These are phyloP conservation scores for Marisa cornuarietis DNA, from an alignment of 1,140 invertebrate species.

Conservation along the genomic window DNA sequence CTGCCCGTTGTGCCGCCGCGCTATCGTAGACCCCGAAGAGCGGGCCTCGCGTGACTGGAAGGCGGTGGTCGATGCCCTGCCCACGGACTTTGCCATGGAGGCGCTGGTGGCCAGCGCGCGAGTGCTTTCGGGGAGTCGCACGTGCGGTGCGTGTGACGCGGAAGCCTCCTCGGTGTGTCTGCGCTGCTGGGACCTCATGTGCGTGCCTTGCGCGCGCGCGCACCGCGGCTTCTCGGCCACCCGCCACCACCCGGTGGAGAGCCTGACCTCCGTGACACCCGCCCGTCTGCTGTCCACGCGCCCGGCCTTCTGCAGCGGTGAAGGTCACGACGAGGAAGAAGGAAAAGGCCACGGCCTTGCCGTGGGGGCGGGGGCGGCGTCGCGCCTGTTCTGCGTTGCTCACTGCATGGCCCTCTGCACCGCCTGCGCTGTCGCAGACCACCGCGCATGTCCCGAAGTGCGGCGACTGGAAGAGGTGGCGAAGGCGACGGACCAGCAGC, in stretches of 20 bases:
- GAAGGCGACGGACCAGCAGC: background rate
- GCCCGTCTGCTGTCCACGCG: background rate
- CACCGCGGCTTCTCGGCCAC: background rate
- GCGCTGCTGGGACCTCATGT: constrained; percentile 9
- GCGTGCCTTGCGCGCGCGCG: background rate
- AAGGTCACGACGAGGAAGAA: background rate
- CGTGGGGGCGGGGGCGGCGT: too few relatives aligned
- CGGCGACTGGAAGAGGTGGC: background rate
- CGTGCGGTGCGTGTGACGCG: background rate
- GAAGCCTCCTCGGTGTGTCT: constrained; percentile 9
- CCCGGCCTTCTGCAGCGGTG: background rate
- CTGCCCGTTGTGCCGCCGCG: constrained; percentile 4
- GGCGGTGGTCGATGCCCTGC: constrained; percentile 1
- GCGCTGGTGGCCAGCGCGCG: background rate
- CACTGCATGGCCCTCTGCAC: background rate
- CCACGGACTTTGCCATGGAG: constrained; percentile 19
- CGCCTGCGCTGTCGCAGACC: constrained; percentile 2
- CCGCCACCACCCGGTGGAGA: constrained; percentile 9
- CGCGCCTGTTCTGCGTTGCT: background rate
- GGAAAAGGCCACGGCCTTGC: background rate
- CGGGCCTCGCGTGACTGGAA: too few relatives aligned
- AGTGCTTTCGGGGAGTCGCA: background rate
- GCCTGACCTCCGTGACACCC: constrained; percentile 10
- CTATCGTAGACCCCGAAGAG: background rate
- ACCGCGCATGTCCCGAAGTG: constrained; percentile 4